Conservation (phyloP, 2,113 vertebrate species). For the Atherinomorus stipes region DNA sequence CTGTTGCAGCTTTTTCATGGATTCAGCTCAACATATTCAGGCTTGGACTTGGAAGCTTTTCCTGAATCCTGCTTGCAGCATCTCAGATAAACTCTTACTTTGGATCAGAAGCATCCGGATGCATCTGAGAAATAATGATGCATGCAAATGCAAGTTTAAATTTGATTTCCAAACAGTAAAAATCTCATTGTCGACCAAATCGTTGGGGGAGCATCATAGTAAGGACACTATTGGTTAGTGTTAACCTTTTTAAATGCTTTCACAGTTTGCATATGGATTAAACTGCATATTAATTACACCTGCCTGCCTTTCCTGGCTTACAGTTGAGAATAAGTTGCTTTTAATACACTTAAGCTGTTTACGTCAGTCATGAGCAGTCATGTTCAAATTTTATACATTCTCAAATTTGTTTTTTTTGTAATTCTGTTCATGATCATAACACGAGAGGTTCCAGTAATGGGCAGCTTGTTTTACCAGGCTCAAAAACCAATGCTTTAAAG, state of each 20-base stretch:
- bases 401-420: too few relatives aligned
- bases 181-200: not conserved
- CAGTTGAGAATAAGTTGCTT: too few relatives aligned
- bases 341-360: too few relatives aligned
- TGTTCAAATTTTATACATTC: too few relatives aligned
- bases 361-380: too few relatives aligned
- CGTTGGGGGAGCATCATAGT: not conserved
- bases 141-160: not conserved
- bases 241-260: not conserved
- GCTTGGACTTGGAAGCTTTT: conserved; percentile 18
- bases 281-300: too few relatives aligned
- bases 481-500: too few relatives aligned
- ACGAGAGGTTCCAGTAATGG: too few relatives aligned
- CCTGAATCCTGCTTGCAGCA: not conserved
- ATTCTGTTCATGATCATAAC: too few relatives aligned
- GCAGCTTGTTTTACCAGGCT: too few relatives aligned
- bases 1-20: conserved; percentile 25
- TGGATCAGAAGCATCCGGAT: not conserved
- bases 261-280: not conserved
- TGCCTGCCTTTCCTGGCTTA: too few relatives aligned
- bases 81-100: not conserved
- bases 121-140: not conserved
- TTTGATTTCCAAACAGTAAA: not conserved
- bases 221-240: not conserved
- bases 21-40: conserved; percentile 11